Percentiles rank a stretch among this genome's conserved stretches.
These are phyloP conservation scores for Nipponia nippon DNA, from an alignment of 2,113 vertebrate genomes.

Conservation along the genomic window DNA sequence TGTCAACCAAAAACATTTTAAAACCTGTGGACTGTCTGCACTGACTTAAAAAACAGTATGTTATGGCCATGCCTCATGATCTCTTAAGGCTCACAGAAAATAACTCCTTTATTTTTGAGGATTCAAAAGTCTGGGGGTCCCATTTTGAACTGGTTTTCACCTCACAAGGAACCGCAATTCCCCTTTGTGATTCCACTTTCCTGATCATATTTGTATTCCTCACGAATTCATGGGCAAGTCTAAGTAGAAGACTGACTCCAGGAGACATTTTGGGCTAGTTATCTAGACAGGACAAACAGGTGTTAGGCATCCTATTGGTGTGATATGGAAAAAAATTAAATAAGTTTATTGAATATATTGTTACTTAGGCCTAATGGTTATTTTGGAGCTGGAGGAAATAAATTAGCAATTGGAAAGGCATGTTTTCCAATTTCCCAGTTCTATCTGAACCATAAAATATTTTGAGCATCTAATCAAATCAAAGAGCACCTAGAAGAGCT, in stretches of 20 bases:
- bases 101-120: background rate
- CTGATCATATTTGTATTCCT: background rate
- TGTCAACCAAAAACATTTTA: background rate
- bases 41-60: background rate
- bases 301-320: background rate
- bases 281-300: background rate
- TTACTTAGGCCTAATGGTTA: background rate
- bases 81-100: background rate
- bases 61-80: fast-evolving
- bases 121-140: background rate
- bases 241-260: background rate
- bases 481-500: background rate
- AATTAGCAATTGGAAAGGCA: background rate
- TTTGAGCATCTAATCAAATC: background rate
- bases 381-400: background rate
- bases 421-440: background rate
- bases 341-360: background rate
- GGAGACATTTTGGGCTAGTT: background rate
- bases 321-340: background rate
- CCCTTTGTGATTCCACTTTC: background rate
- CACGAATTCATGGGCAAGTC: background rate
- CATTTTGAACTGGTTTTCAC: background rate
- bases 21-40: background rate
- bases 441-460: background rate
- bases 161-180: background rate